Percentiles rank a stretch among this genome's conserved stretches.
These are phyloP conservation scores for Cryptus armator DNA, from an alignment of 2,888 invertebrate genomes.

Conservation along the genomic window DNA sequence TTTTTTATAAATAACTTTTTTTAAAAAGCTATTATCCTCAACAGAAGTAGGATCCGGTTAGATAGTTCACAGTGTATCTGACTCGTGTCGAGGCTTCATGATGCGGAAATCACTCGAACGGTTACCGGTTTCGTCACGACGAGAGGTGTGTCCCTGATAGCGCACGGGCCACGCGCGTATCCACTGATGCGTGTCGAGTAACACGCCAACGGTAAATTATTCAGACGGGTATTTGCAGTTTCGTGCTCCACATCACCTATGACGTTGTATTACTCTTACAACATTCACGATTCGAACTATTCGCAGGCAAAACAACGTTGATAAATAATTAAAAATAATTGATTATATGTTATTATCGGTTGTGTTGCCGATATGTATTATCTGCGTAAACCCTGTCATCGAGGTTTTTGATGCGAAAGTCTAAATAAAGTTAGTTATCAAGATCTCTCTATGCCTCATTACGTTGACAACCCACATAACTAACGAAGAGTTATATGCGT, in stretches of 20 bases:
- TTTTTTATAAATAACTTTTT: background rate
- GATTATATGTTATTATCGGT: background rate
- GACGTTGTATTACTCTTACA: slow-evolving; percentile 36
- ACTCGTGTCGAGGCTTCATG: slow-evolving; percentile 35
- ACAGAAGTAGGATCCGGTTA: slow-evolving; percentile 6
- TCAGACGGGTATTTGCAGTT: slow-evolving; percentile 35
- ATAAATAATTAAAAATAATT: background rate
- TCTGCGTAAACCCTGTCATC: background rate
- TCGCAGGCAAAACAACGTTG: background rate
- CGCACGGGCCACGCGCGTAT: slow-evolving; percentile 26
- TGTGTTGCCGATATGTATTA: background rate
- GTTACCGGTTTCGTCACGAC: slow-evolving; percentile 51
- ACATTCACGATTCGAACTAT: slow-evolving; percentile 7
- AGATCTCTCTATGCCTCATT: too few species aligned
- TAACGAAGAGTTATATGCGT: too few species aligned
- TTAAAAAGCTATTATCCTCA: background rate
- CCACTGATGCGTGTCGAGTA: slow-evolving; percentile 55
- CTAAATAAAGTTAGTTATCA: background rate
- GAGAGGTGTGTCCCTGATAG: slow-evolving; percentile 65
- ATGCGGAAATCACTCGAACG: slow-evolving; percentile 55
- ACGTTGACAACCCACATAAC: too few species aligned
- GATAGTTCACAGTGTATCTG: slow-evolving; percentile 14
- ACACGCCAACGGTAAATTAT: slow-evolving; percentile 43
- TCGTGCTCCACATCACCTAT: slow-evolving; percentile 52
- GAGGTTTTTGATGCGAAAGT: background rate